Conservation (phyloP, 2,797 vertebrate species). For the Pteropus rufus region DNA sequence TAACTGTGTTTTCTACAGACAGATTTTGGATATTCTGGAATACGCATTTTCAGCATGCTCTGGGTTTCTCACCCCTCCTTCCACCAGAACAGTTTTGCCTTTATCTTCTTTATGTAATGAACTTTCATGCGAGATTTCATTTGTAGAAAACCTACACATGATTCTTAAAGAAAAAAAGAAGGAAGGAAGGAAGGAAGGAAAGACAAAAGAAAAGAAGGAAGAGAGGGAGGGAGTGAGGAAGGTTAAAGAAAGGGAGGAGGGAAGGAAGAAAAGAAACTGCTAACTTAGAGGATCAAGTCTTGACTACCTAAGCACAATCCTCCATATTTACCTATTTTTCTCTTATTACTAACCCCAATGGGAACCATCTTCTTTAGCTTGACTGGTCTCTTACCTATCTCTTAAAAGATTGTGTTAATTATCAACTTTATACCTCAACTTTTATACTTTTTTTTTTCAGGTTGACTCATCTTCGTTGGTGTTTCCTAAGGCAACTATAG, state of each 20-base stretch:
- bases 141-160: background rate
- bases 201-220: no score
- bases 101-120: background rate
- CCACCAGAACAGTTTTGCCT: background rate
- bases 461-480: background rate
- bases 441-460: background rate
- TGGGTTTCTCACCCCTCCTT: background rate
- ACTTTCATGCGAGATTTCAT: background rate
- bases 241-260: accelerated
- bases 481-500: background rate
- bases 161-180: background rate
- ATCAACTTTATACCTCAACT: background rate
- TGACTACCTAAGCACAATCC: background rate
- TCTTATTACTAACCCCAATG: background rate
- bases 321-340: background rate
- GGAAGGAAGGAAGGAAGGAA: background rate
- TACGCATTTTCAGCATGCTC: background rate
- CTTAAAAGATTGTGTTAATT: background rate
- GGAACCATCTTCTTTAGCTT: background rate
- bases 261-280: background rate
- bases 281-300: background rate
- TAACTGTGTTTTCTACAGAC: background rate
- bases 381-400: background rate
- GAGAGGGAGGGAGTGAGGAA: background rate
- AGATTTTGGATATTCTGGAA: background rate